Evolutionary conservation across 1,140 invertebrate species (phyloP), one percentile per base, ranked within the genome.

Genomic region (Notospermus geniculatus): DNA sequence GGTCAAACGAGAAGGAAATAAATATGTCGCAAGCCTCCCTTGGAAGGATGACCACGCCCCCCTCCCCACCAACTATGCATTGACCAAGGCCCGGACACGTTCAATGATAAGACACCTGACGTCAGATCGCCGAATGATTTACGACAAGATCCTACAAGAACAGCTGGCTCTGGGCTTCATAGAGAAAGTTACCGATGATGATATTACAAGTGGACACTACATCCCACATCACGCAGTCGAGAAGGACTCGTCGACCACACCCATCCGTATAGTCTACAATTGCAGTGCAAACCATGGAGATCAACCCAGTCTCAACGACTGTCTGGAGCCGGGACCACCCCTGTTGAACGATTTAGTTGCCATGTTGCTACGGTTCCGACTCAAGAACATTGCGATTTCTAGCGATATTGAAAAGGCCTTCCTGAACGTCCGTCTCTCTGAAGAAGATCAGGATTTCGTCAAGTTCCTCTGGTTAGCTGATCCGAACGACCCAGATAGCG

Each of bases 21-120:
- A 36, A 15, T 36, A 36, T 15, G 32, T 36, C 4, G 32, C 32
- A 36, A 15, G 32, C 4, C 32, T 36, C 4, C 32, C 32, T 15
- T 36, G 32, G 32, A 36, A 36, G 32, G 32, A 36, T 7, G 32
- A 36, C 32, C 32, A 45, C 41, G 27, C 25, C n/a, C 32, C 27
- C 17, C 23, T 61, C n/a, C 53, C 59, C 27, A 43, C 32, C 41
- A 61, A 61, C 25, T 61, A 61, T 54, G 30, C 11, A n/a, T 19
- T 55, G 2, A 30, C 52, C 17, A 53, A 55, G 15, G 15, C 22
- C 28, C 5, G 59, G n/a, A 61, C 59, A n/a, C 22, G 11, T 5
- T 39, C 11, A n/a, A 53, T 41, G 29, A 32, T 54, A 2, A 36
- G 28, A 19, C 30, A 41, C 9, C 45, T 60, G n/a, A 27, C 2